Conservation (phyloP, 2,113 vertebrate species). For the Chloebia gouldiae region DNA sequence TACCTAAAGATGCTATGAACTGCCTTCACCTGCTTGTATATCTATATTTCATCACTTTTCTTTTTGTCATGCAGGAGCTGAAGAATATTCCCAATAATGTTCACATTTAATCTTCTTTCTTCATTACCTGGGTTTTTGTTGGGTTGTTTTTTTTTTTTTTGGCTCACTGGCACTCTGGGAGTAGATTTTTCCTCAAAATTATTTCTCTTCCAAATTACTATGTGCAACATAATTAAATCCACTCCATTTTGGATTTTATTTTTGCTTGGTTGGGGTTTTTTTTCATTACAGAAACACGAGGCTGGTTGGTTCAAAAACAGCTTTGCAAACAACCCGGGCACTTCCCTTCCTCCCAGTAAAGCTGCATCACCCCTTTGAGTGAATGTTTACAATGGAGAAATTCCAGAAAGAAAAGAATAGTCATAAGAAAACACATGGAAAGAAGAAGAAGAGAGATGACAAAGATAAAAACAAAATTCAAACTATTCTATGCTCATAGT, state of each 20-base stretch:
- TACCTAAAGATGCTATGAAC: not conserved
- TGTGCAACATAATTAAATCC: not conserved
- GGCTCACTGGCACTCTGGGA: not conserved
- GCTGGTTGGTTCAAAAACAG: not conserved
- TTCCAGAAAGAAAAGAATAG: not conserved
- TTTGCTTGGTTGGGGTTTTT: not conserved
- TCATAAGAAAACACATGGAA: not conserved
- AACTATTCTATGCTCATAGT: not conserved
- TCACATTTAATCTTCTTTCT: not conserved
- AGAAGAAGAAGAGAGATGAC: not conserved
- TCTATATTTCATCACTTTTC: slow-evolving; percentile 13
- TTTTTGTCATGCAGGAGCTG: slow-evolving; percentile 15
- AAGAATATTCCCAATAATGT: not conserved
- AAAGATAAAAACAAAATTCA: not conserved
- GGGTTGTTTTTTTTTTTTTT: not conserved
- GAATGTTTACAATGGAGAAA: not conserved
- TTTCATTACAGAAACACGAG: not conserved
- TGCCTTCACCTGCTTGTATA: not conserved
- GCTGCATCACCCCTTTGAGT: not conserved
- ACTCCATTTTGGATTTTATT: not conserved
- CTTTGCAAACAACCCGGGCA: not conserved
- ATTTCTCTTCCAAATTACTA: not conserved
- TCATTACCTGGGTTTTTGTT: not conserved
- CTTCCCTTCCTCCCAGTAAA: not conserved
- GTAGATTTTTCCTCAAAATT: not conserved